Evolutionary conservation across 2,113 vertebrate genomes (phyloP).

Genomic region (Trinectes maculatus): DNA sequence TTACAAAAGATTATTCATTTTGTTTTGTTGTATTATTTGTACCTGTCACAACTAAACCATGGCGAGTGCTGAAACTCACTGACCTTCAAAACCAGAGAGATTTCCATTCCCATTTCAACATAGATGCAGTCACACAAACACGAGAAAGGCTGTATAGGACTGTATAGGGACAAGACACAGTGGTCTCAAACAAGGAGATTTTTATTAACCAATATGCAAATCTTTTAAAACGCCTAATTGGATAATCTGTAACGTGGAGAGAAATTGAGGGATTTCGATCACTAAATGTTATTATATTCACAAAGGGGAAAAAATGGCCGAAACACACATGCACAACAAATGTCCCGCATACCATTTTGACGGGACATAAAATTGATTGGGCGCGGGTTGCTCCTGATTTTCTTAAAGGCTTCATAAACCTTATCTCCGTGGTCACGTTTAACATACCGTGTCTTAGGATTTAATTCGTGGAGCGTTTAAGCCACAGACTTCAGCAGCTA

Average conservation of each 20-base stretch:
- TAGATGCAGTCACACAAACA: constrained; percentile 13
- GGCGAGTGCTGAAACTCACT: not conserved
- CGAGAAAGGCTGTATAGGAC: constrained; percentile 9
- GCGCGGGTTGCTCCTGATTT: not conserved
- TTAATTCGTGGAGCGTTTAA: not conserved
- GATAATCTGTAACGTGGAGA: constrained; percentile 26
- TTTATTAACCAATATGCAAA: constrained; percentile 50
- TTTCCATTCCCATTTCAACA: constrained; percentile 27
- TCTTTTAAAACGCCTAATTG: constrained; percentile 37
- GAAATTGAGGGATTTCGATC: not conserved
- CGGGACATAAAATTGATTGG: constrained; percentile 16
- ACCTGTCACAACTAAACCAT: not conserved
- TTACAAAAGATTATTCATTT: not conserved
- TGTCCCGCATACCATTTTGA: not conserved
- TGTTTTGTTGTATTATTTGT: not conserved
- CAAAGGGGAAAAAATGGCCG: not conserved
- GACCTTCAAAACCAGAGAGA: not conserved
- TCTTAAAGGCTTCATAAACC: constrained; percentile 13
- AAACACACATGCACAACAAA: not conserved
- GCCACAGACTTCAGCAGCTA: not conserved
- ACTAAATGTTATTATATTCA: constrained; percentile 11
- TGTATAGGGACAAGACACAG: not conserved
- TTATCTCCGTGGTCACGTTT: not conserved
- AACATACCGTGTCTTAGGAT: not conserved
- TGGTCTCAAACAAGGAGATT: constrained; percentile 11